Evolutionary conservation across 2,113 vertebrate species (phyloP).

Genomic region (Gallinago paraguaiae): DNA sequence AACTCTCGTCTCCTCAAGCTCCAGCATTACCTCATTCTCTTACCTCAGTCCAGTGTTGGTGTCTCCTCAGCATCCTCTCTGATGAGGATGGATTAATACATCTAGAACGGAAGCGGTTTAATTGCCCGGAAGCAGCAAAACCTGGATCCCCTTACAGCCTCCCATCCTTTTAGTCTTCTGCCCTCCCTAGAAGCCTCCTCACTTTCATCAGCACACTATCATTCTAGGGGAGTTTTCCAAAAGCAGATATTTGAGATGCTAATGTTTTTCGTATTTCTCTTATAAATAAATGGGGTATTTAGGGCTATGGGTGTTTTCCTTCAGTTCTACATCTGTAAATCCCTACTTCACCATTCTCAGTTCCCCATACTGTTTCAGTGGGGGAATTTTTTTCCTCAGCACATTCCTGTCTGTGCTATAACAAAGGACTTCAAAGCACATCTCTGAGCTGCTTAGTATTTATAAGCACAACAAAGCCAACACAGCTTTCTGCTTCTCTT

Average conservation of each 20-base stretch:
- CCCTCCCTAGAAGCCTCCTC: not conserved
- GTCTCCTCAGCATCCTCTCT: not conserved
- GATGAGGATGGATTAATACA: not conserved
- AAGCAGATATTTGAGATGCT: not conserved
- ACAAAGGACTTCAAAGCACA: conserved; percentile 1
- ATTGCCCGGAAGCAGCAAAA: not conserved
- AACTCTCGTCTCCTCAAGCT: not conserved
- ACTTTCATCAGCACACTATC: not conserved
- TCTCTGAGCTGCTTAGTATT: not conserved
- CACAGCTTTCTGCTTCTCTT: not conserved
- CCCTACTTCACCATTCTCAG: not conserved
- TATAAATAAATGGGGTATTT: not conserved
- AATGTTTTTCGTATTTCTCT: not conserved
- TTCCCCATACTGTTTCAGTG: not conserved
- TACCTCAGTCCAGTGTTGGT: not conserved
- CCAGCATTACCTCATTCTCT: conserved; percentile 40
- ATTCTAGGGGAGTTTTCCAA: not conserved
- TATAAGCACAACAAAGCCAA: not conserved
- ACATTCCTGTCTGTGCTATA: not conserved
- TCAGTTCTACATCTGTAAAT: not conserved
- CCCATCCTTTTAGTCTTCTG: not conserved
- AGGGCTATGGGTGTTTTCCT: not conserved
- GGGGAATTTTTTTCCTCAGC: not conserved
- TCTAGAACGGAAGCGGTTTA: not conserved
- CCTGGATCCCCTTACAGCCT: not conserved